These are phyloP conservation scores for Pituophis catenifer DNA, from an alignment of 2,113 vertebrate genomes.

Conservation along the genomic window DNA sequence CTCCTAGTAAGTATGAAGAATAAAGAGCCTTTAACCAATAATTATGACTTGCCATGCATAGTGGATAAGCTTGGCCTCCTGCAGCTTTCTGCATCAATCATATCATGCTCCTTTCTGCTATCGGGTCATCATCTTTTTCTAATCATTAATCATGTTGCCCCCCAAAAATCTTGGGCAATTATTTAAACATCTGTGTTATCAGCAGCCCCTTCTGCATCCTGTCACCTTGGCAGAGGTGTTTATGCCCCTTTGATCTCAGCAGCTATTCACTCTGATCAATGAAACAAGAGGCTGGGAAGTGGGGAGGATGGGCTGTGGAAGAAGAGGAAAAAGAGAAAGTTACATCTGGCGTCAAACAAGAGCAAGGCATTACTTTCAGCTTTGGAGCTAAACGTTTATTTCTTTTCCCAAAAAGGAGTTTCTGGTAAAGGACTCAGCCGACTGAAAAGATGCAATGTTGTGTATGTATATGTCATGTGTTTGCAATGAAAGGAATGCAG, in stretches of 20 bases:
- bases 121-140: slow-evolving; percentile 61
- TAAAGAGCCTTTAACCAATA: slow-evolving; percentile 17
- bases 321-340: slow-evolving; percentile 9
- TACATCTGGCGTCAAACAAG: slow-evolving; percentile 38
- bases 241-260: slow-evolving; percentile 49
- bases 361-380: slow-evolving; percentile 56
- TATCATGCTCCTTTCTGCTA: slow-evolving; percentile 41
- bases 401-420: slow-evolving; percentile 17
- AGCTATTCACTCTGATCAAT: slow-evolving; percentile 57
- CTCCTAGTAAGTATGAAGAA: neutral
- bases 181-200: slow-evolving; percentile 59
- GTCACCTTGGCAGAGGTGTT: slow-evolving; percentile 56
- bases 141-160: slow-evolving; percentile 65
- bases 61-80: slow-evolving; percentile 34
- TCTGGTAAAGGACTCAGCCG: slow-evolving; percentile 34
- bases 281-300: slow-evolving; percentile 20
- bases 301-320: neutral
- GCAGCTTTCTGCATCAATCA: slow-evolving; percentile 55
- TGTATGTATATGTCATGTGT: slow-evolving; percentile 11
- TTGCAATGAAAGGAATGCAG: slow-evolving; percentile 31
- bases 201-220: slow-evolving; percentile 44
- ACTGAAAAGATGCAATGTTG: slow-evolving; percentile 34
- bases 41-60: slow-evolving; percentile 34
- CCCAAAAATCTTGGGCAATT: slow-evolving; percentile 57
- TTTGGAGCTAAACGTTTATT: slow-evolving; percentile 35